Percentiles rank a stretch among this genome's conserved stretches.
Conservation (phyloP, 2,113 vertebrate genomes). For the Otocyon megalotis region DNA sequence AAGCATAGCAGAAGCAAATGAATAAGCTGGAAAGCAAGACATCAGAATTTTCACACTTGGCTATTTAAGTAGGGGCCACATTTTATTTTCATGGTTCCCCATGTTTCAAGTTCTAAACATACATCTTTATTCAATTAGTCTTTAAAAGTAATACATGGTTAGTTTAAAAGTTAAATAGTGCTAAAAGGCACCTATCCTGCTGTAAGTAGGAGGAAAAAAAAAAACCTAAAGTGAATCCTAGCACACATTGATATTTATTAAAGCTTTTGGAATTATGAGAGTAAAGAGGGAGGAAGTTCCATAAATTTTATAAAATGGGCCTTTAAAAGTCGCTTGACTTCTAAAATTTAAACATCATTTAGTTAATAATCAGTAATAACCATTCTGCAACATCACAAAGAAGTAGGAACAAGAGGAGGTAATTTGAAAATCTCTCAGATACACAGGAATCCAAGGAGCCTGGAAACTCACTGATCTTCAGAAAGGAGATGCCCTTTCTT, state of each 20-base stretch:
- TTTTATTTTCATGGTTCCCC: conserved; percentile 17
- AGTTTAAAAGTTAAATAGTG: conserved; percentile 17
- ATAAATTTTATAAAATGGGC: background rate
- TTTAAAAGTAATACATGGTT: background rate
- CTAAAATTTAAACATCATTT: background rate
- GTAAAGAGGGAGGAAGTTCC: background rate
- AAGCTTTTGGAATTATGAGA: background rate
- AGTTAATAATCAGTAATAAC: background rate
- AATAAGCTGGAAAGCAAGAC: background rate
- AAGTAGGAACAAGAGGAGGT: background rate
- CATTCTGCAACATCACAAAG: background rate
- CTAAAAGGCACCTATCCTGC: background rate
- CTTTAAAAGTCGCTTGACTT: conserved; percentile 12
- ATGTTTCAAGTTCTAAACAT: background rate
- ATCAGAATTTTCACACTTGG: background rate
- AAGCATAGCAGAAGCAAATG: background rate
- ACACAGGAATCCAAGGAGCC: background rate
- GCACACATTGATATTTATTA: background rate
- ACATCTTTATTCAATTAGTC: conserved; percentile 8
- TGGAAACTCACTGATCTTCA: background rate
- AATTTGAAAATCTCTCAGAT: background rate
- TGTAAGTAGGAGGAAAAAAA: background rate
- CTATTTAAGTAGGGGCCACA: background rate
- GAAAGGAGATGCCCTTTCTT: background rate
- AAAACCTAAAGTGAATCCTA: background rate